Evolutionary conservation across 2,113 vertebrate genomes (phyloP), one percentile per base, ranked within the genome.

Genomic region (Micromys minutus): DNA sequence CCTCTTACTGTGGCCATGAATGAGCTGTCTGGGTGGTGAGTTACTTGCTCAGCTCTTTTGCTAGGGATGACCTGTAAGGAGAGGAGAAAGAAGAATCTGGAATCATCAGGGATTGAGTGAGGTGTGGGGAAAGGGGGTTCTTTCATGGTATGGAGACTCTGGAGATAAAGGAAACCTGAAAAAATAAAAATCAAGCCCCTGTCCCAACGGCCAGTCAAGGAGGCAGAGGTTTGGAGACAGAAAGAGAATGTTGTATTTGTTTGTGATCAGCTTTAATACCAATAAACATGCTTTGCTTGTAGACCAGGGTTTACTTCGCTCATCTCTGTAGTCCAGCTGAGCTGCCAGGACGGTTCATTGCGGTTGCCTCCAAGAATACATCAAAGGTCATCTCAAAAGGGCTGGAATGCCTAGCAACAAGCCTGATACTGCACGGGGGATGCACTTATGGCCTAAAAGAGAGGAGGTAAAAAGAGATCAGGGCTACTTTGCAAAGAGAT

Each of bases 181-280:
- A 61, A 83, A 83, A 17, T 61, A 5, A 61, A 61, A 21, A n/a
- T 26, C 21, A 29, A 69, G 24, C 12, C 17, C 24, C 34, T 9
- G 72, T 75, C 69, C 59, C 84, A 39, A 55, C n/a, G 34, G 10
- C 45, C 39, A 29, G 45, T 34, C 72, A 50, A 31, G 39, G 26
- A 75, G 50, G 50, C 1, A 74, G 63, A 92, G 57, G 75, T 34
- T 50, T 83, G 86, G 95, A 36, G 86, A 63, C 13, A 47, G 86
- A 69, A 91, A 75, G 65, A 87, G 72, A 83, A 84, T 17, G 26
- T 39, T 39, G 6, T 24, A 55, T 90, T 95, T 89, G 88, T 97
- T 97, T 96, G 87, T 75, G 22, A 45, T 92, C 97, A 98, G 97
- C 98, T 98, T 98, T 98, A 97, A 97, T 67, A 39, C 13, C 55